phyloP scores from a whole-genome alignment of 2,888 invertebrate genomes.

The Melanotus villosus region DNA sequence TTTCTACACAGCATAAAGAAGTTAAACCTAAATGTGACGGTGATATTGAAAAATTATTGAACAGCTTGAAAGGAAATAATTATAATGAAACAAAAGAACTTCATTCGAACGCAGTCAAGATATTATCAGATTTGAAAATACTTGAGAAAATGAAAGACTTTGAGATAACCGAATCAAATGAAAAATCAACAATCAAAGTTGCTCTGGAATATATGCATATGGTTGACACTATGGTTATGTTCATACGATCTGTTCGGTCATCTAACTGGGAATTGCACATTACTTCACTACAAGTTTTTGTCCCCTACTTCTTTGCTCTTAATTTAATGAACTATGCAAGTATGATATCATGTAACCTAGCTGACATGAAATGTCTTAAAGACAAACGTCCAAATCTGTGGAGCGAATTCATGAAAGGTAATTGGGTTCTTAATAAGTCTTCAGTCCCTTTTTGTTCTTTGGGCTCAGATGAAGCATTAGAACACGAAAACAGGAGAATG shows the following conservation, averaged over 20 bases:
- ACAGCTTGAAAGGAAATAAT: constrained; percentile 3
- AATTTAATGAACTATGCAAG: no score
- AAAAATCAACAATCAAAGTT: not conserved
- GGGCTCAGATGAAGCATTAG: no score
- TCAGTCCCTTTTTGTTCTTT: no score
- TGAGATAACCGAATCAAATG: not conserved
- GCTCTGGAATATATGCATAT: constrained; percentile 1
- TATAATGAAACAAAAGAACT: constrained; percentile 3
- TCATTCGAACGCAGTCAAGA: constrained; percentile 5
- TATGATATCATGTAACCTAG: no score
- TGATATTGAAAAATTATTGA: not conserved
- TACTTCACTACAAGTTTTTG: not conserved
- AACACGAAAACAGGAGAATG: no score
- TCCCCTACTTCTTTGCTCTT: no score
- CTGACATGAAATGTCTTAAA: no score
- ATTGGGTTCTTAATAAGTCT: no score
- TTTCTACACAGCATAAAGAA: not conserved
- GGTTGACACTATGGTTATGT: constrained; percentile 3
- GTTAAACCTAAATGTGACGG: not conserved
- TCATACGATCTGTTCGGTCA: constrained; percentile 1
- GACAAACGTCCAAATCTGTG: no score
- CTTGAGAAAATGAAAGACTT: constrained; percentile 3
- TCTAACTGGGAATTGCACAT: no score
- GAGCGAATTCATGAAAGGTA: no score
- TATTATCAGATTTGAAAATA: constrained; percentile 5